Base-by-base conservation (phyloP, 2,797 vertebrate genomes). In the Phrynocephalus forsythii region DNA sequence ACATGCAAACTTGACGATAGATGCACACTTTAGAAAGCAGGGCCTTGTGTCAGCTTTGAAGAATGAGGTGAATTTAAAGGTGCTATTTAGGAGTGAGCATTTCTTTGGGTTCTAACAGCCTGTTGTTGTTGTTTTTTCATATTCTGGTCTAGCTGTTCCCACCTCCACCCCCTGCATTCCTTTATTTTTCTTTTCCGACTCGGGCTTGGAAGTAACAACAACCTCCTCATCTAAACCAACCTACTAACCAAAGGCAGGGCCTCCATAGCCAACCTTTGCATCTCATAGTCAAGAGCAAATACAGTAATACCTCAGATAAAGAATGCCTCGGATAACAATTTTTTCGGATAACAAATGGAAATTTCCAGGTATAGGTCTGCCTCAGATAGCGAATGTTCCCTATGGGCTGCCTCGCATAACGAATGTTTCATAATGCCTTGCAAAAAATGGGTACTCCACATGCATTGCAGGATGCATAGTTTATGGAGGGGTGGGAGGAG, bases 11-110 rank as follows among this genome's bases (percentile, higher is more conserved):
- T 87, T 88, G 89, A 88, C 71, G 79, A n/a, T 0, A 89, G 90
- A 87, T 44, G 8, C 30, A 50, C 85, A 33, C 1, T 83, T 85
- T 87, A 89, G 0, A 3, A 86, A 87, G 56, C 44, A 52, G 78
- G 76, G 50, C 79, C 81, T 87, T 63, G 33, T 52, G 56, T 85
- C 87, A 90, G n/a, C 82, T 89, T 82, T 67, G 77, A 91, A 86
- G 81, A 91, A 89, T 71, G 28, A 89, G 82, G 38, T 76, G 85
- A 86, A 86, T 92, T 91, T 89, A 77, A 89, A 93, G 86, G 77
- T 44, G 15, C 28, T 87, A 0, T 81, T 93, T 89, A 82, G 81
- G 71, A 38, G 33, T 0, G 3, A 84, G 79, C 66, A 67, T 66
- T 50, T 44, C 80, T 11, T 69, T 82, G 6, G 7, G 56, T 13